These are phyloP conservation scores for Patella caerulea DNA, from an alignment of 2,888 invertebrate genomes.

Conservation along the genomic window DNA sequence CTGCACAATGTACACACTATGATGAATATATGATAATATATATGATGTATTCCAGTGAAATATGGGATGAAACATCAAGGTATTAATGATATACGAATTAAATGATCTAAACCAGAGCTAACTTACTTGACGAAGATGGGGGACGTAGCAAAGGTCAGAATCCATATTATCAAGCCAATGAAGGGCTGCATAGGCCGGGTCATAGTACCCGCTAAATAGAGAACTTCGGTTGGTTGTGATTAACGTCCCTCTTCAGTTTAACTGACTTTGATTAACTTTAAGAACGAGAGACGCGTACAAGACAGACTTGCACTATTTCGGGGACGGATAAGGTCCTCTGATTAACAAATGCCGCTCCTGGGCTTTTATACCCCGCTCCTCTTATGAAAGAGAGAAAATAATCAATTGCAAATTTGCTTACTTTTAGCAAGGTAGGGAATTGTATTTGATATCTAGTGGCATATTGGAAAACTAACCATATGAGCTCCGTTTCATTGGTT, in stretches of 20 bases:
- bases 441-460: neutral
- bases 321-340: slow-evolving; percentile 3
- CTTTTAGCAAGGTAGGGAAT: slow-evolving; percentile 1
- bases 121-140: neutral
- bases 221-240: neutral
- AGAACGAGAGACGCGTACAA: too few species aligned
- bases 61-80: too few species aligned
- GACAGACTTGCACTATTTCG: neutral
- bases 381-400: neutral
- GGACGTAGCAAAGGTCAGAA: slow-evolving; percentile 9
- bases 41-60: too few species aligned
- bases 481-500: neutral
- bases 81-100: too few species aligned
- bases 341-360: neutral
- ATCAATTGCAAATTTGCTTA: slow-evolving; percentile 6
- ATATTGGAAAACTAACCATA: slow-evolving; percentile 4
- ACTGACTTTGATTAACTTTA: too few species aligned
- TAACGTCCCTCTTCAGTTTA: slow-evolving; percentile 1
- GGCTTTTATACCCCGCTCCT: neutral
- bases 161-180: slow-evolving; percentile 5
- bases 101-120: neutral
- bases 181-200: neutral
- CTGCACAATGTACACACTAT: too few species aligned
- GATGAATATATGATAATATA: too few species aligned
- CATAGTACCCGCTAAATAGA: slow-evolving; percentile 1